Conservation (phyloP, 1,140 invertebrate species). For the Apis dorsata region DNA sequence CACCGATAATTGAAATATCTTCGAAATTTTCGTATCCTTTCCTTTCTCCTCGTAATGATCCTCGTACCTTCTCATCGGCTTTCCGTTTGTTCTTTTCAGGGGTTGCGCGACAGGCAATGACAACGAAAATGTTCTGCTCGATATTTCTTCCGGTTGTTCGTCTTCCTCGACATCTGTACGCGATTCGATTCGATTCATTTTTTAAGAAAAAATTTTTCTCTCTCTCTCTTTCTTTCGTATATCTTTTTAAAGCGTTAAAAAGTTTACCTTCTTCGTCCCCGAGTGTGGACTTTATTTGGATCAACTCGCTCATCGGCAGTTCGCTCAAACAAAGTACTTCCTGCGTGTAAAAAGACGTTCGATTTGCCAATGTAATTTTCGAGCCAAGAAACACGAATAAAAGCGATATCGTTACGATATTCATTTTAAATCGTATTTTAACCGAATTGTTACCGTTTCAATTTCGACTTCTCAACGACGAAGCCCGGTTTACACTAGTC, state of each 20-base stretch:
- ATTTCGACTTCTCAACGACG: background rate
- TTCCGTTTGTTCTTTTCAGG: constrained; percentile 57
- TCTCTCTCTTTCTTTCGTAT: background rate
- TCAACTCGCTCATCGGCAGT: constrained; percentile 79
- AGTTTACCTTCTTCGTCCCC: constrained; percentile 57
- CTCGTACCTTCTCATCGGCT: constrained; percentile 77
- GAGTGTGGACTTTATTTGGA: constrained; percentile 78
- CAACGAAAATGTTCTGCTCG: constrained; percentile 38
- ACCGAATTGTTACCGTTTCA: background rate
- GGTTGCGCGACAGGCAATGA: constrained; percentile 61
- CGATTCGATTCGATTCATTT: background rate
- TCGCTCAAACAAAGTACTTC: constrained; percentile 80
- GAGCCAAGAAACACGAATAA: constrained; percentile 6
- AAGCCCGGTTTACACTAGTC: constrained; percentile 25
- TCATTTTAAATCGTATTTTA: background rate
- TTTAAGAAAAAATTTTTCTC: background rate
- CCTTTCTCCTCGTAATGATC: constrained; percentile 78
- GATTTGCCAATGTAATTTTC: constrained; percentile 15
- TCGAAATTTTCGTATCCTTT: constrained; percentile 81
- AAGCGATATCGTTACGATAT: background rate
- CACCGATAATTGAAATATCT: constrained; percentile 86
- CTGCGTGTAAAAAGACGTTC: constrained; percentile 65
- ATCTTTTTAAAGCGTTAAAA: background rate
- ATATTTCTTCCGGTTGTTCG: constrained; percentile 31
- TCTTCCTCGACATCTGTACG: constrained; percentile 12